Evolutionary conservation across 2,113 vertebrate genomes (phyloP).

Genomic region (Rostratula benghalensis): DNA sequence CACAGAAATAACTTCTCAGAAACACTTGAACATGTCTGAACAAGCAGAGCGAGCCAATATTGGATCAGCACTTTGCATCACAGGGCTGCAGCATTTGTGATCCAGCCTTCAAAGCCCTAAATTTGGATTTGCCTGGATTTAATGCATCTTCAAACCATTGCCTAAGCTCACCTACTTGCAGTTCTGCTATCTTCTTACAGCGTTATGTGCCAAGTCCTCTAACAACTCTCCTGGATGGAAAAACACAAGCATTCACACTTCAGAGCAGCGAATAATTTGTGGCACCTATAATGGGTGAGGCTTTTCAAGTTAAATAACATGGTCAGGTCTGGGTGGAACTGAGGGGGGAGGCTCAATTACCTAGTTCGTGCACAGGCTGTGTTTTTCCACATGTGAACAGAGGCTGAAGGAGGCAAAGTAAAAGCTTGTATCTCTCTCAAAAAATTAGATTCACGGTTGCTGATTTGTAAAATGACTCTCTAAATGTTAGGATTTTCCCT

Average conservation of each 20-base stretch:
- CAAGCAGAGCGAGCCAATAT: neutral
- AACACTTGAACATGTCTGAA: constrained; percentile 32
- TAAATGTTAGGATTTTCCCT: neutral
- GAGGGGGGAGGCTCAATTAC: neutral
- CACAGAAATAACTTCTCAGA: constrained; percentile 63
- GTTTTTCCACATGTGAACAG: neutral
- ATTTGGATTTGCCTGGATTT: neutral
- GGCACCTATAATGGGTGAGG: neutral
- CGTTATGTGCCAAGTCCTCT: neutral
- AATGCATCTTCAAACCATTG: neutral
- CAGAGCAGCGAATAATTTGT: constrained; percentile 2
- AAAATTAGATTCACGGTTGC: neutral
- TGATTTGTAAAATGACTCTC: neutral
- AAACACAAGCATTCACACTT: constrained; percentile 1
- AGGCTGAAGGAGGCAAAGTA: neutral
- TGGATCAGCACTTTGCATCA: constrained; percentile 20
- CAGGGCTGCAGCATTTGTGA: neutral
- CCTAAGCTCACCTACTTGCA: neutral
- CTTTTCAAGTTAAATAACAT: neutral
- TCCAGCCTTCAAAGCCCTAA: constrained; percentile 9
- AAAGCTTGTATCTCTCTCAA: neutral
- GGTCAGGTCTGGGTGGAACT: neutral
- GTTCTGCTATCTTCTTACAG: neutral
- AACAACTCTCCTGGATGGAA: neutral
- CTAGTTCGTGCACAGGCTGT: neutral